Evolutionary conservation across 1,140 invertebrate genomes (phyloP), one percentile per base, ranked within the genome.

Genomic region (Andricus grossulariae): DNA sequence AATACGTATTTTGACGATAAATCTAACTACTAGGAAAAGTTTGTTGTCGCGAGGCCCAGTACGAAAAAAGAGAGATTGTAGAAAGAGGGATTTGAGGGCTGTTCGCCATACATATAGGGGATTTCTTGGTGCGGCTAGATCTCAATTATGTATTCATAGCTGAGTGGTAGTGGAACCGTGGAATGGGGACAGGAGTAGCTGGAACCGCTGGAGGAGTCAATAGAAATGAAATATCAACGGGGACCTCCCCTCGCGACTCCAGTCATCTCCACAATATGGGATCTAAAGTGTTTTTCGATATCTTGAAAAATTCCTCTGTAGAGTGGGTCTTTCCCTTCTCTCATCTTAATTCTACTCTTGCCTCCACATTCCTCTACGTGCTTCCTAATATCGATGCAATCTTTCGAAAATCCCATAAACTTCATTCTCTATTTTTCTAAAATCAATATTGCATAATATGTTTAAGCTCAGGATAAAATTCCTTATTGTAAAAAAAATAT

Each of bases 111-210:
- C 39, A 60, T 60, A n/a, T n/a, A 71, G 71, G 55, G 71, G 72
- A 45, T 75, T 52, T 7, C 19, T 74, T 51, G 13, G 60, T 39
- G 50, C 12, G 12, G 21, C 21, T 73, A 54, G 71, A 79, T 84
- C 82, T 87, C 82, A 87, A 86, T 87, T 87, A 85, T 80, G 71
- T 84, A 86, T 87, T 86, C 85, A 86, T 86, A 85, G 77, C 50
- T 39, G 80, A 76, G 82, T 75, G 81, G 77, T 52, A 71, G 77
- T 72, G 73, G 55, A 45, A 74, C 72, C 13, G 80, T 45, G 79
- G 21, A 60, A 79, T 54, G 77, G 70, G 75, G 50, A 49, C 60
- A 72, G 66, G 57, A 55, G 60, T 74, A 51, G 77, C 45, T 71
- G 76, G 45, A 55, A 66, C 71, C 45, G 77, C 45, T 55, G 73